Base-by-base conservation (phyloP, 2,888 invertebrate genomes). In the Coleophora deauratella region DNA sequence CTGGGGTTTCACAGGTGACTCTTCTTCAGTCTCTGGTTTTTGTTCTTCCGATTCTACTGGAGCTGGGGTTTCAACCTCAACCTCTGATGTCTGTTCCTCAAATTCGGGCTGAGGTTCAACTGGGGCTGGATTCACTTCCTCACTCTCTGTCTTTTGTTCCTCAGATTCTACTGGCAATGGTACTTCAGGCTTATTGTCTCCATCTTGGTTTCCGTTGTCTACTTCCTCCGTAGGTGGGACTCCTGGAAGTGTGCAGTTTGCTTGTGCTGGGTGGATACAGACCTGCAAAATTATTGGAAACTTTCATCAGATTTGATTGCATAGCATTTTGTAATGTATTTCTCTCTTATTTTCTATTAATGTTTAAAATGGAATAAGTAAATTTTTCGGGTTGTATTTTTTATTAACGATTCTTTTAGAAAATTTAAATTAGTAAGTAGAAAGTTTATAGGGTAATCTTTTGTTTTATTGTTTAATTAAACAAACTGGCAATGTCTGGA, bases 211-310 rank as follows among this genome's bases (percentile, higher is more conserved):
- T 35, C 10, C 35, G 35, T 35, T 35, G 35, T 35, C 35, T n/a
- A 9, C 35, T 15, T 21, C 35, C 9, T 9, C 35, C 6, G 44
- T 9, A 10, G 27, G 15, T 7, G 35, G 38, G 2, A 45, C 47
- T 10, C 62, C 59, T 1, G 69, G 55, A 1, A 73, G 49, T 0
- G 43, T 47, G 44, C 75, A 75, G 40, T 62, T 59, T 0, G 72
- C 58, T 15, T 14, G 2, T 0, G 0, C 9, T 0, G 72, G 68
- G 27, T 66, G 66, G 0, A 63, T 46, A 44, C 75, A 75, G 2
- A 70, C 70, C 74, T 74, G 46, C 15, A 37, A 38, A 40, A 10
- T 21, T 21, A 6, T 21, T 21, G 21, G 6, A 4, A 21, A 21
- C 21, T 27, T 27, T 37, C 6, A n/a, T n/a, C 28, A 28, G 9